Evolutionary conservation across 2,888 invertebrate genomes (phyloP).

Genomic region (Melikaiella ostensackeni): DNA sequence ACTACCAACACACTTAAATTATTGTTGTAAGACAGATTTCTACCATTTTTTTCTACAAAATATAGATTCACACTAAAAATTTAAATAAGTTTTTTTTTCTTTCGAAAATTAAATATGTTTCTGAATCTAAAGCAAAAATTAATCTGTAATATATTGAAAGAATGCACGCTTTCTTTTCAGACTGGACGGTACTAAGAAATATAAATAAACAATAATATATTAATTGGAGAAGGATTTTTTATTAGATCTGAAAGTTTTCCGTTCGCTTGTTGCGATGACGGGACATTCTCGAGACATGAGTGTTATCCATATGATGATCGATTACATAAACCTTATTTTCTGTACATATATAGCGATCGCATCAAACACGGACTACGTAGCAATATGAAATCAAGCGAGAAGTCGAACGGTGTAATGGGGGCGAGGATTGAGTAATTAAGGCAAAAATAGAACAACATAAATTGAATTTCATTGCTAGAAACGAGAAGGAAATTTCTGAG

Average conservation of each 20-base stretch:
- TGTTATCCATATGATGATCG: constrained; percentile 29
- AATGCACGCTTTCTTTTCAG: not conserved
- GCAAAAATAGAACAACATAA: constrained; percentile 57
- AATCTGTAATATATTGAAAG: not conserved
- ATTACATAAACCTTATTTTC: constrained; percentile 34
- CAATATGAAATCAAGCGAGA: constrained; percentile 33
- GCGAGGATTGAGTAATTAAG: constrained; percentile 55
- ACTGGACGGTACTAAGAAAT: not conserved
- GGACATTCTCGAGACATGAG: constrained; percentile 1
- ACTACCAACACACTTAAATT: not conserved
- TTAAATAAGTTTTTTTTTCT: not conserved
- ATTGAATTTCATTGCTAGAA: constrained; percentile 58
- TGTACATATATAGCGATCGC: constrained; percentile 11
- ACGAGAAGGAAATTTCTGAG: constrained; percentile 49
- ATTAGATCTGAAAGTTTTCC: not conserved
- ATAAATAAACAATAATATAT: not conserved
- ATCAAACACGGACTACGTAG: constrained; percentile 10
- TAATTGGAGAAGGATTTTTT: not conserved
- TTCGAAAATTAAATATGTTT: not conserved
- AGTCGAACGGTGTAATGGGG: constrained; percentile 44
- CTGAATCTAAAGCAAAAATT: not conserved
- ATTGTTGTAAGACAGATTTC: not conserved
- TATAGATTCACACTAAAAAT: not conserved
- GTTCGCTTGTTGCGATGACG: constrained; percentile 7
- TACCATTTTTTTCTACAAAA: not conserved